Percentiles rank a stretch among this genome's conserved stretches.
Evolutionary conservation across 2,113 vertebrate genomes (phyloP).

Genomic region (Cervus canadensis): DNA sequence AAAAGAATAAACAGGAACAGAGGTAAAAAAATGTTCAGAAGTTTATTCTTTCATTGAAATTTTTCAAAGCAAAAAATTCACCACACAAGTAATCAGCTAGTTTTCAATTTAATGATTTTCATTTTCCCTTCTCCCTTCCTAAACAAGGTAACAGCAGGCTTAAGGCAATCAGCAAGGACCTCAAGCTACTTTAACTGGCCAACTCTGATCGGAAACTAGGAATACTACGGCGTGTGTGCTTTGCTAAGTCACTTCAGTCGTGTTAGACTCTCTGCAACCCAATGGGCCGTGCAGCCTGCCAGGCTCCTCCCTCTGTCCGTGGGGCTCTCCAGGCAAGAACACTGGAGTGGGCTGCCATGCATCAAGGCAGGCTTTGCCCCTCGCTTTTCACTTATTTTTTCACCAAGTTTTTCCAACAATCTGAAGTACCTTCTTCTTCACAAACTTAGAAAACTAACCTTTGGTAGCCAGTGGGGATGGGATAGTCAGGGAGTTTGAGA

Average conservation of each 20-base stretch:
- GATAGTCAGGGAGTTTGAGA: not conserved
- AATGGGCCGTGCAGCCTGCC: fast-evolving
- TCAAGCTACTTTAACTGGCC: not conserved
- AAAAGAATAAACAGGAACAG: not conserved
- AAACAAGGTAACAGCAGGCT: not conserved
- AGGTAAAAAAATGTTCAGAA: not conserved
- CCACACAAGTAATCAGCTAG: not conserved
- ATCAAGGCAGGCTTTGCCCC: not conserved
- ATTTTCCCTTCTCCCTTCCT: not conserved
- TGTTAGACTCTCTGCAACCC: not conserved
- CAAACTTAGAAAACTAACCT: not conserved
- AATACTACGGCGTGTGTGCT: not conserved
- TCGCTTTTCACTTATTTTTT: not conserved
- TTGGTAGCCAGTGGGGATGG: not conserved
- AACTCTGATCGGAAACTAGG: not conserved
- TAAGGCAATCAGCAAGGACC: not conserved
- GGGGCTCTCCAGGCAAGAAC: not conserved
- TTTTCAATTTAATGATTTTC: not conserved
- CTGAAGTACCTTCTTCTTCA: not conserved
- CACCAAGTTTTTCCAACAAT: not conserved
- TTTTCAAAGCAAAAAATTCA: not conserved
- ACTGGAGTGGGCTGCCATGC: not conserved
- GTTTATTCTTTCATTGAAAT: not conserved
- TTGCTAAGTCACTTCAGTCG: not conserved
- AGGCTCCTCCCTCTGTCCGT: not conserved